Percentiles rank a stretch among this genome's conserved stretches.
Conservation (phyloP, 2,797 vertebrate species). For the Melopsittacus undulatus region DNA sequence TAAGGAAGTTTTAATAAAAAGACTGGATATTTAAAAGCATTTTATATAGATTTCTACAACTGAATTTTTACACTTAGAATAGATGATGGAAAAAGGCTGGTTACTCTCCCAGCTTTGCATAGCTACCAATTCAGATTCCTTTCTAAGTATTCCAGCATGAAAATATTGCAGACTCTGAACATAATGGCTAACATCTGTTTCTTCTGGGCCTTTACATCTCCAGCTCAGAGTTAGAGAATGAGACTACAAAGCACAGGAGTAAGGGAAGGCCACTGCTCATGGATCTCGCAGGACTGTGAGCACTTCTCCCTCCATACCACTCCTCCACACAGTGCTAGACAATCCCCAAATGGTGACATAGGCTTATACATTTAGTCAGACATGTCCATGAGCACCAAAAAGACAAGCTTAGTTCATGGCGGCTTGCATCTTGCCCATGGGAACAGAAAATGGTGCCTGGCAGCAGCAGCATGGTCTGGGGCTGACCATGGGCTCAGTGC, state of each 20-base stretch:
- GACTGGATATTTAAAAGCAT: background rate
- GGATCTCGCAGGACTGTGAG: background rate
- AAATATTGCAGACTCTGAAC: background rate
- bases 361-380: rapidly evolving
- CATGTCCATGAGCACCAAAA: background rate
- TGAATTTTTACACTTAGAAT: background rate
- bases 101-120: background rate
- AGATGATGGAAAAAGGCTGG: background rate
- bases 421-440: background rate
- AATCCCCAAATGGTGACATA: rapidly evolving
- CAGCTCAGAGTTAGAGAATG: background rate
- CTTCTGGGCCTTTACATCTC: background rate
- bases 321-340: rapidly evolving
- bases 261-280: background rate
- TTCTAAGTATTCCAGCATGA: background rate
- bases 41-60: background rate
- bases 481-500: rapidly evolving
- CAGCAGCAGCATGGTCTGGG: background rate
- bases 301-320: background rate
- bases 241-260: background rate
- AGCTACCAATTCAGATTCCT: background rate
- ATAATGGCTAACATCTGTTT: background rate
- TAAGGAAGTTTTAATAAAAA: background rate
- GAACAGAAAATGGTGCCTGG: background rate
- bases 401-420: background rate